Evolutionary conservation across 2,888 invertebrate genomes (phyloP), one percentile per base, ranked within the genome.

Genomic region (Leucophenga montana): DNA sequence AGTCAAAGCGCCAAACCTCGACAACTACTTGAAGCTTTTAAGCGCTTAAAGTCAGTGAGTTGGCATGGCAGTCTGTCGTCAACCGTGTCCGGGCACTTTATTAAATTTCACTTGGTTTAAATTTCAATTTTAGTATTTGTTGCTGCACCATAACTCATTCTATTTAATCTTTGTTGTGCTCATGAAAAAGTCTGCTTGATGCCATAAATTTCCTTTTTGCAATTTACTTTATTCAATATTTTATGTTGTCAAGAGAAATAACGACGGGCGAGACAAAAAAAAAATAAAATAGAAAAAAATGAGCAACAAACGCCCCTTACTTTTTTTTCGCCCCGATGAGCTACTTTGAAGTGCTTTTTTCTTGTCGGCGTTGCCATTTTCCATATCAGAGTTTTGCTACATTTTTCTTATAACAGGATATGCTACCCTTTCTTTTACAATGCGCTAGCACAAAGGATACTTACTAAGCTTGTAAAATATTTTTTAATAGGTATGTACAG

Each of bases 351-450:
- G 9, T 53, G 16, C 22, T 57, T 22, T 57, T 27, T 18, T 0
- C 8, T 33, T 33, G 3, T 33, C 8, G 3, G 33, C 4, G 8
- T 33, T 33, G 33, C 8, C 8, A 8, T 8, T 39, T 39, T 39
- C 39, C 39, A 39, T 39, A 39, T 39, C 11, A 39, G 39, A 39
- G 3, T 39, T 39, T 8, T 11, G 39, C 9, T 8, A 39, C 8
- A 39, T 11, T 39, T 1, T 39, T 39, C 39, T 66, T 65, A 69
- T 46, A 39, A 64, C 77, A 71, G 83, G 73, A 77, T 78, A 70
- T 70, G 70, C 72, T 72, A 74, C 68, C 74, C 59, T 39, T 27
- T 61, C 16, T 54, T 39, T 46, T 46, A 22, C 13, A 64, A 3
- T 57, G 3, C 33, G 33, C 11, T 39, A 5, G 8, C 8, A 39